Evolutionary conservation across 2,113 vertebrate species (phyloP).

Genomic region (Centropus unirufus): DNA sequence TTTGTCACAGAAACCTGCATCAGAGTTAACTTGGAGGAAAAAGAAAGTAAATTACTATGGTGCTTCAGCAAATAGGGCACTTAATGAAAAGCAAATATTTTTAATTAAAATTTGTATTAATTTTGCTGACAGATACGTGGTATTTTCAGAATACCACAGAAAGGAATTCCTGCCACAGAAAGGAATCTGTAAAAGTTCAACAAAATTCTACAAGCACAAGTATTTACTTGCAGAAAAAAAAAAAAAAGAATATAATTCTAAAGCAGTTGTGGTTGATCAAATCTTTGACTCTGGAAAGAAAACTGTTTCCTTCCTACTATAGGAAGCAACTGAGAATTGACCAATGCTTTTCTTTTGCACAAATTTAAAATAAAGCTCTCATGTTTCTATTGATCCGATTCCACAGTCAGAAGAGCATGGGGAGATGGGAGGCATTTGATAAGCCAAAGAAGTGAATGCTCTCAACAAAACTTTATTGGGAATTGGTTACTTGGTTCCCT

Average conservation of each 20-base stretch:
- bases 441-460: background rate
- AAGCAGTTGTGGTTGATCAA: background rate
- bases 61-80: background rate
- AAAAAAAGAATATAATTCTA: background rate
- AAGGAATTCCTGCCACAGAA: background rate
- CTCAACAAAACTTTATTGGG: background rate
- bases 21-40: background rate
- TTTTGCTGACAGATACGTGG: background rate
- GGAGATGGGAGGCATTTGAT: background rate
- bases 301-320: background rate
- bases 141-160: background rate
- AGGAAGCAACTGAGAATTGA: background rate
- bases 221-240: background rate
- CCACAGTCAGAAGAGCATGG: background rate
- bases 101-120: background rate
- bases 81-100: background rate
- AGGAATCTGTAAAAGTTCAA: background rate
- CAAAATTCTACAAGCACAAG: background rate
- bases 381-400: rapidly evolving
- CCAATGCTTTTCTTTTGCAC: background rate
- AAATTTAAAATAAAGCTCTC: background rate
- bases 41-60: background rate
- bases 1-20: background rate
- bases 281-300: background rate
- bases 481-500: background rate